Percentiles rank a stretch among this genome's conserved stretches.
Conservation (phyloP, 2,888 invertebrate genomes). For the Chalcis sispes region DNA sequence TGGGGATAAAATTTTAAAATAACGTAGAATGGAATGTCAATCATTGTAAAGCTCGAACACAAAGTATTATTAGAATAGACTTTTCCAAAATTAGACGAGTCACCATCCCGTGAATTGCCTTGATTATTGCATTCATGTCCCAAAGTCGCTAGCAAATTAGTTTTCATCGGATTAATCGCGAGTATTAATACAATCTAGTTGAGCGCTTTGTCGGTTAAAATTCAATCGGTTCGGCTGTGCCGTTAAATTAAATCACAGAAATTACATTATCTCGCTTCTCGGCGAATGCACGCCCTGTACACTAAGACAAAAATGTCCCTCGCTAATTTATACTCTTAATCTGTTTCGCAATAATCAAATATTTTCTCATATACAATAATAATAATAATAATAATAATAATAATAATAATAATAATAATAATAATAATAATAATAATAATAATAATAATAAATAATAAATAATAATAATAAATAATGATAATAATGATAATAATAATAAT, state of each 20-base stretch:
- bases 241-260: conserved; percentile 71
- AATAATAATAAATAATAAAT: too few relatives aligned
- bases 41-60: conserved; percentile 11
- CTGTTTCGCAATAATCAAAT: conserved; percentile 25
- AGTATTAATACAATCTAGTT: conserved; percentile 72
- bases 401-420: too few relatives aligned
- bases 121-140: conserved; percentile 44
- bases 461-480: too few relatives aligned
- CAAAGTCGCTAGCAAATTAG: conserved; percentile 69
- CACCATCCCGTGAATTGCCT: conserved; percentile 30
- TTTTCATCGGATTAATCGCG: conserved; percentile 74
- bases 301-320: conserved; percentile 24
- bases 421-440: too few relatives aligned
- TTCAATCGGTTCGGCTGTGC: conserved; percentile 69
- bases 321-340: conserved; percentile 42
- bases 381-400: too few relatives aligned
- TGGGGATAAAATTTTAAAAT: conserved; percentile 19
- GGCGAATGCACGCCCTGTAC: conserved; percentile 22
- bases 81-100: conserved; percentile 46
- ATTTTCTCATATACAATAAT: conserved; percentile 17
- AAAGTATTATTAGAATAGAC: conserved; percentile 49
- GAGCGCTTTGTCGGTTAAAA: conserved; percentile 69
- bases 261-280: conserved; percentile 58
- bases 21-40: conserved; percentile 20
- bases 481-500: too few relatives aligned